Base-by-base conservation (phyloP, 1,140 invertebrate species). In the Ganaspis sp. region DNA sequence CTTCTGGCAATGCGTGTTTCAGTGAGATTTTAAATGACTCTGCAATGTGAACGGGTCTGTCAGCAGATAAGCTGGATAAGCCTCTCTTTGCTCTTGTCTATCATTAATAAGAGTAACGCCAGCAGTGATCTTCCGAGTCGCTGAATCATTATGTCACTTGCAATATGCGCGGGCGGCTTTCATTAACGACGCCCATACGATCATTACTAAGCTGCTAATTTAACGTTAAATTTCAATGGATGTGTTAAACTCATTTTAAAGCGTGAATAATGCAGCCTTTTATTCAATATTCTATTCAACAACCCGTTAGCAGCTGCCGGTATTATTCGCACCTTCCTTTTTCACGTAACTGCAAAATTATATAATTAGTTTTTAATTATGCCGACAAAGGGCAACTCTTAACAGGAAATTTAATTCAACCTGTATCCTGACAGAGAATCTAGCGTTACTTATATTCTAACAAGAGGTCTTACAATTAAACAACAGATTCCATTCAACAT, bases 71-170 rank as follows among this genome's bases (percentile, higher is more conserved):
- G 45, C n/a, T 17, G 45, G 45, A 49, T 49, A 49, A 49, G n/a
- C 12, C 45, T 49, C 45, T 49, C 42, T 49, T 74, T 74, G 53
- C 53, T 23, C 73, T 74, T 38, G 73, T 70, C 58, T 49, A 53
- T 70, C 69, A 70, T 75, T 70, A 75, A 75, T 75, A 49, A 70
- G 73, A 70, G 74, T 75, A 71, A 71, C 45, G 64, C 74, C 73
- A 45, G 58, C 17, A 38, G 72, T 64, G 38, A 29, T 29, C 58
- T 64, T 64, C 12, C 58, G 23, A 64, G 23, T 8, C 23, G 58
- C 58, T 40, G 72, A 69, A 40, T 74, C 72, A 74, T 74, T 74
- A 74, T 40, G 34, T 26, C 53, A 17, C 26, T 64, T 64, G 6
- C 23, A 74, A 74, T 69, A 9, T 54, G 29, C 8, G 54, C 26